A percentile compares a stretch with the other conserved stretches of the same genome.
phyloP scores from a whole-genome alignment of 2,113 vertebrate genomes.

The Steatornis caripensis region DNA sequence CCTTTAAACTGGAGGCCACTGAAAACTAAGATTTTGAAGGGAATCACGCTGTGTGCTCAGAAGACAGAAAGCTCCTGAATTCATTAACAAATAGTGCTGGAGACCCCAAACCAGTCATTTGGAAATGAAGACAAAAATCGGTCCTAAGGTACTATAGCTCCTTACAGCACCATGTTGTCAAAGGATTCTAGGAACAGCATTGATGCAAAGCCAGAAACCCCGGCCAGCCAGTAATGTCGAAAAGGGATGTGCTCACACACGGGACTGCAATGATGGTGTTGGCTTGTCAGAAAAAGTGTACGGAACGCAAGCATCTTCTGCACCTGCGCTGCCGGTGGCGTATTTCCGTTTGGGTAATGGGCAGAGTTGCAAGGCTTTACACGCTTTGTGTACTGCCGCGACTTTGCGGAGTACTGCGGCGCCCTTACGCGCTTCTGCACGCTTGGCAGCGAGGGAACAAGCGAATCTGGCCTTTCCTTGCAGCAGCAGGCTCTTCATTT shows the following conservation, averaged over 20 bases:
- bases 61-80: background rate
- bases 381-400: background rate
- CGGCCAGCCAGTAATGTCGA: accelerated
- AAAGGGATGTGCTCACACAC: background rate
- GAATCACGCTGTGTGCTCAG: background rate
- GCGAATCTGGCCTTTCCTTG: background rate
- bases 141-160: background rate
- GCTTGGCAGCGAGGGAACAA: background rate
- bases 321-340: background rate
- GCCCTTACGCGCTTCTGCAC: accelerated
- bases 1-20: background rate
- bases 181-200: background rate
- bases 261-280: background rate
- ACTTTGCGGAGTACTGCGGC: too few species aligned
- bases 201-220: too few species aligned
- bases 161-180: background rate
- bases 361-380: too few species aligned
- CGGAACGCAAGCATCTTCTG: too few species aligned
- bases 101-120: background rate
- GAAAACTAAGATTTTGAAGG: background rate
- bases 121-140: background rate
- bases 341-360: accelerated
- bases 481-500: background rate
- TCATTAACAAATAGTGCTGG: background rate
- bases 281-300: background rate